Conservation (phyloP, 2,113 vertebrate species). For the Cettia cetti region DNA sequence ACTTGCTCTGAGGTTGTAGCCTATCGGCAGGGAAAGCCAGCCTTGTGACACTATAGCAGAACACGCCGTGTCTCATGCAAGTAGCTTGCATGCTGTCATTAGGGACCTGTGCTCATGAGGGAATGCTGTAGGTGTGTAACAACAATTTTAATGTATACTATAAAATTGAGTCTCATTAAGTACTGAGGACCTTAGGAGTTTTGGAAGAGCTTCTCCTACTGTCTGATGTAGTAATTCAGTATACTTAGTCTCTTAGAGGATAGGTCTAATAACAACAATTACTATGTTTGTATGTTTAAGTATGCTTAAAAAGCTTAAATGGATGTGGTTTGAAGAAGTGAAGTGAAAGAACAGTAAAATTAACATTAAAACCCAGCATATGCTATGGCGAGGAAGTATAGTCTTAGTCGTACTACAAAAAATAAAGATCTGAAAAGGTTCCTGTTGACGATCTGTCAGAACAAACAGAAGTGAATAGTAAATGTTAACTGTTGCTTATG, state of each 20-base stretch:
- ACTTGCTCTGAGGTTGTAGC: not conserved
- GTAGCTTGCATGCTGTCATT: not conserved
- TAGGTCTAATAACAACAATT: not conserved
- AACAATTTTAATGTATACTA: not conserved
- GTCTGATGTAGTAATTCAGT: not conserved
- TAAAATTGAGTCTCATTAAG: not conserved
- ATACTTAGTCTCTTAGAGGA: not conserved
- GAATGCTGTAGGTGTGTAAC: not conserved
- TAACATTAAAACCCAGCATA: not conserved
- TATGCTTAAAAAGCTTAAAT: constrained; percentile 3
- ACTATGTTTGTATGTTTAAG: not conserved
- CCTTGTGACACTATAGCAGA: not conserved
- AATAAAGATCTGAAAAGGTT: constrained; percentile 13
- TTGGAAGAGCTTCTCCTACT: not conserved
- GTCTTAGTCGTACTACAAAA: not conserved
- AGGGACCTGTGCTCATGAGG: not conserved
- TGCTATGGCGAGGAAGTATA: not conserved
- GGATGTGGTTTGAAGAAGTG: not conserved
- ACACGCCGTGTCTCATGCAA: fast-evolving
- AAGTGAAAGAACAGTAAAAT: constrained; percentile 12
- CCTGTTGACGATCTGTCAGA: not conserved
- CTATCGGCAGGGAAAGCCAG: not conserved
- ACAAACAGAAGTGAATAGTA: not conserved
- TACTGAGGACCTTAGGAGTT: not conserved
- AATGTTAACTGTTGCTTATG: not conserved